Percentiles rank a stretch among this genome's conserved stretches.
Evolutionary conservation across 2,797 vertebrate species (phyloP).

Genomic region (Zalophus californianus): DNA sequence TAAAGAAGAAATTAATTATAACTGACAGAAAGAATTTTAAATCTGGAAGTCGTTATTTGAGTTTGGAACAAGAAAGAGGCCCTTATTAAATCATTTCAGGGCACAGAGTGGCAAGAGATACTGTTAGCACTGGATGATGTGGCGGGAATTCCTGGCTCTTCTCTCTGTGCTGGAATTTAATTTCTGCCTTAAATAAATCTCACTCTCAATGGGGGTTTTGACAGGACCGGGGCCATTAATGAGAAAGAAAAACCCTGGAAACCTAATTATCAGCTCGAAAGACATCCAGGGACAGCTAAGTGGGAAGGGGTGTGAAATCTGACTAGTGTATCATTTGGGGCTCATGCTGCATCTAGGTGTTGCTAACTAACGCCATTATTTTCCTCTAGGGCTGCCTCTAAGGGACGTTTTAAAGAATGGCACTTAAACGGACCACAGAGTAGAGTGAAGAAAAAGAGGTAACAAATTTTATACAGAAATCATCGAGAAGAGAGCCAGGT

Average conservation of each 20-base stretch:
- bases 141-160: constrained; percentile 58
- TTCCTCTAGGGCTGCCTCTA: constrained; percentile 52
- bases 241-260: constrained; percentile 72
- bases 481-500: constrained; percentile 46
- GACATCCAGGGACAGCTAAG: constrained; percentile 56
- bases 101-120: constrained; percentile 40
- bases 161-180: constrained; percentile 74
- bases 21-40: constrained; percentile 18
- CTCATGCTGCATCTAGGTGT: constrained; percentile 13
- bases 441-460: constrained; percentile 64
- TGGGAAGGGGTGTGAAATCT: constrained; percentile 67
- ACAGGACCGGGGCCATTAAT: constrained; percentile 69
- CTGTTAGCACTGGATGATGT: constrained; percentile 3
- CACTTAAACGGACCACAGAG: constrained; percentile 67
- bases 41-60: constrained; percentile 38
- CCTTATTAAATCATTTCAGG: constrained; percentile 55
- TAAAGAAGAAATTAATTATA: constrained; percentile 52
- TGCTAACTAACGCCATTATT: constrained; percentile 71
- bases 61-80: constrained; percentile 40
- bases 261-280: constrained; percentile 77
- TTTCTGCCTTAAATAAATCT: constrained; percentile 80
- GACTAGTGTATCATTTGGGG: constrained; percentile 6
- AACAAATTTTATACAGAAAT: constrained; percentile 47
- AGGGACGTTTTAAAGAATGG: constrained; percentile 64
- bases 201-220: constrained; percentile 69